These are phyloP conservation scores for Peribatodes rhomboidaria DNA, from an alignment of 2,888 invertebrate species.

Conservation along the genomic window DNA sequence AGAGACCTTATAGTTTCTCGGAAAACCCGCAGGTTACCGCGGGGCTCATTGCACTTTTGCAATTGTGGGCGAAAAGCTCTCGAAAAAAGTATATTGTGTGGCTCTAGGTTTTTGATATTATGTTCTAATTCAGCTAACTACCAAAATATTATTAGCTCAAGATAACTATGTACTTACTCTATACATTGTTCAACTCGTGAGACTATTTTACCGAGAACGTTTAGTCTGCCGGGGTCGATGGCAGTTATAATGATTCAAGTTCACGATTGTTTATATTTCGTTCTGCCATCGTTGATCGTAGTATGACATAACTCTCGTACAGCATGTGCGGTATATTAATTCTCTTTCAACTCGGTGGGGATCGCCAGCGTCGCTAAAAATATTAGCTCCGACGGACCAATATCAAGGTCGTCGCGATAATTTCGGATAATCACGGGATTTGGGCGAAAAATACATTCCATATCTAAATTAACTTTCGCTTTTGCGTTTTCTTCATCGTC, in stretches of 20 bases:
- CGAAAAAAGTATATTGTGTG: no score
- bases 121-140: conserved; percentile 4
- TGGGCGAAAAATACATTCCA: conserved; percentile 26
- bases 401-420: conserved; percentile 75
- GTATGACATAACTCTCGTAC: conserved; percentile 67
- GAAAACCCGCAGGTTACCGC: no score
- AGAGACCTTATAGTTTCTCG: no score
- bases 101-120: no score
- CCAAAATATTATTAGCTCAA: not conserved
- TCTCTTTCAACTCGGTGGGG: conserved; percentile 68
- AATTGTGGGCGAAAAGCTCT: no score
- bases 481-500: not conserved
- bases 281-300: conserved; percentile 57
- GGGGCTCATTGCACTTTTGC: no score
- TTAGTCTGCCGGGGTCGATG: conserved; percentile 35
- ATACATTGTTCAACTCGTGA: not conserved
- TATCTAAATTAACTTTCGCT: conserved; percentile 24
- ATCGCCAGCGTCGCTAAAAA: conserved; percentile 76
- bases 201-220: conserved; percentile 3
- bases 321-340: conserved; percentile 68
- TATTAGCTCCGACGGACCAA: conserved; percentile 73
- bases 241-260: conserved; percentile 48
- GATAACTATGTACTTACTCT: not conserved
- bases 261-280: conserved; percentile 61
- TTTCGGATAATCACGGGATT: conserved; percentile 56